Conservation (phyloP, 2,888 invertebrate species). For the Tuberolachnus salignus region DNA sequence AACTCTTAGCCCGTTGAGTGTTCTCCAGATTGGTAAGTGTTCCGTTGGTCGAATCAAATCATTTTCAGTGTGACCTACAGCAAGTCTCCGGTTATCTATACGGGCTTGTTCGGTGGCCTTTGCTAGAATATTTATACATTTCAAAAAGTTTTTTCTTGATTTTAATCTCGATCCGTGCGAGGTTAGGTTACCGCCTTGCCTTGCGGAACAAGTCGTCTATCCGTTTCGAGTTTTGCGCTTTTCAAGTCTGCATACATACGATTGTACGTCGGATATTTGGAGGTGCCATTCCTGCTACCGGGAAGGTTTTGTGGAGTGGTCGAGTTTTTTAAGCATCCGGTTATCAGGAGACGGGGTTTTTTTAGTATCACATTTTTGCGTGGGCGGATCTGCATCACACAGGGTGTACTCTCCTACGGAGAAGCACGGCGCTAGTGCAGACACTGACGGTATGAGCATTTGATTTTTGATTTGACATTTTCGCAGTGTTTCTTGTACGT, state of each 20-base stretch:
- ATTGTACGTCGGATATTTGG: not conserved
- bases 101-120: not conserved
- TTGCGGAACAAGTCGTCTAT: not conserved
- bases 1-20: not conserved
- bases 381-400: slow-evolving; percentile 50
- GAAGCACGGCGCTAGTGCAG: slow-evolving; percentile 48
- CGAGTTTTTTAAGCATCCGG: not conserved
- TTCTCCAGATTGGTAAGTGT: not conserved
- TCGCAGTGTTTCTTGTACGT: slow-evolving; percentile 57
- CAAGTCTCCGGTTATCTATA: not conserved
- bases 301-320: not conserved
- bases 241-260: not conserved
- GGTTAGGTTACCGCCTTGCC: not conserved
- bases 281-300: not conserved
- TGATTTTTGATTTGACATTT: slow-evolving; percentile 56
- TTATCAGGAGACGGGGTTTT: not conserved
- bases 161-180: not conserved
- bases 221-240: not conserved
- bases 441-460: slow-evolving; percentile 55
- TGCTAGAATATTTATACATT: not conserved
- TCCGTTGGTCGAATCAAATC: not conserved
- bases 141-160: not conserved
- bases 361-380: slow-evolving; percentile 28
- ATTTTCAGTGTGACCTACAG: not conserved
- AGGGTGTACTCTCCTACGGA: slow-evolving; percentile 57